A percentile compares a stretch with the other conserved stretches of the same genome.
These are phyloP conservation scores for Artemia sinica DNA, from an alignment of 2,888 invertebrate genomes.

Conservation along the genomic window DNA sequence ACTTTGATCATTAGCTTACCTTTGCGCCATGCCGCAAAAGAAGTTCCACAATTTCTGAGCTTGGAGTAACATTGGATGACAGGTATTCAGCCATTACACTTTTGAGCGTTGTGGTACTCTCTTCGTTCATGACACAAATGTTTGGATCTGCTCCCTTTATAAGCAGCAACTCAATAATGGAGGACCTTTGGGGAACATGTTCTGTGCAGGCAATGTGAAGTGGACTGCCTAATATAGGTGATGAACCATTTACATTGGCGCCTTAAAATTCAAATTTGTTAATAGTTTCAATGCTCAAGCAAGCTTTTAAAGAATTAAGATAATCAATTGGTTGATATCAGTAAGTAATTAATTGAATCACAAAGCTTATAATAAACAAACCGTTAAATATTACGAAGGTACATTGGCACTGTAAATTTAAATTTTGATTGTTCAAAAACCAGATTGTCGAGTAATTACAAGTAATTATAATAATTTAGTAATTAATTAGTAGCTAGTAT, in stretches of 20 bases:
- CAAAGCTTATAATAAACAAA: no score
- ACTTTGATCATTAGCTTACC: constrained; percentile 33
- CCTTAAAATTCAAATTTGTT: constrained; percentile 35
- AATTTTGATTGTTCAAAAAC: no score
- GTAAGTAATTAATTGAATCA: no score
- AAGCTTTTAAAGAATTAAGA: no score
- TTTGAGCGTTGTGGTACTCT: constrained; percentile 48
- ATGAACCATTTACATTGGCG: constrained; percentile 58
- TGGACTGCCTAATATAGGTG: constrained; percentile 61
- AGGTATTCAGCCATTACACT: constrained; percentile 68
- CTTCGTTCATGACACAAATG: constrained; percentile 51
- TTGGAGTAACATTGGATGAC: constrained; percentile 51
- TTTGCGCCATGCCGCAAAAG: constrained; percentile 58
- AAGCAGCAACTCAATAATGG: constrained; percentile 45
- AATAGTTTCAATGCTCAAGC: no score
- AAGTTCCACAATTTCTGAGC: constrained; percentile 45
- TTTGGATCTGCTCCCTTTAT: constrained; percentile 57
- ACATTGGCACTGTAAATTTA: no score
- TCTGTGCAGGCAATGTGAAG: constrained; percentile 67
- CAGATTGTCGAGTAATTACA: no score
- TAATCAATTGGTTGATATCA: no score
- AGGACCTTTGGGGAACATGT: constrained; percentile 44
- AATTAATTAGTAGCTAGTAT: no score
- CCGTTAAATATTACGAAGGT: no score
- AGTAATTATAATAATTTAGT: no score